These are phyloP conservation scores for Riparia riparia DNA, from an alignment of 2,113 vertebrate genomes.

Conservation along the genomic window DNA sequence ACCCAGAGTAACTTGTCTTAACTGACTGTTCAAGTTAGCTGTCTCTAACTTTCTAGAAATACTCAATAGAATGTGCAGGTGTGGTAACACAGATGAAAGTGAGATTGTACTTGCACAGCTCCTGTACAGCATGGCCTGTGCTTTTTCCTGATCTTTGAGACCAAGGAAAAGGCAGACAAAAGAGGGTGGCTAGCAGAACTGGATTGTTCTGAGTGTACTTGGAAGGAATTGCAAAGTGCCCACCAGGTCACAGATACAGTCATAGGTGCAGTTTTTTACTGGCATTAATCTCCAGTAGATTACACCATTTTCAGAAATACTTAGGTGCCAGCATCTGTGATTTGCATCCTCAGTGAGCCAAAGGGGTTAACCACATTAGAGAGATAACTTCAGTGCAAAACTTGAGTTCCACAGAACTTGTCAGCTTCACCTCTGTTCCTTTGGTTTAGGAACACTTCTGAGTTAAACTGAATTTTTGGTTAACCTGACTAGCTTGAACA, in stretches of 20 bases:
- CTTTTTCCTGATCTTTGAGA: background rate
- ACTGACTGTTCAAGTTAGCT: background rate
- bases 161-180: background rate
- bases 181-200: background rate
- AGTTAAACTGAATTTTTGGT: background rate
- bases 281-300: background rate
- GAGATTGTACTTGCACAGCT: background rate
- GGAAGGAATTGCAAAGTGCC: background rate
- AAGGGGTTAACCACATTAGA: background rate
- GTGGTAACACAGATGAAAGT: background rate
- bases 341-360: background rate
- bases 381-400: background rate
- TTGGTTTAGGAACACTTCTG: background rate
- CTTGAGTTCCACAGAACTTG: background rate
- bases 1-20: background rate
- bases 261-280: background rate
- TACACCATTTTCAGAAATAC: background rate
- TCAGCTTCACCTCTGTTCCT: background rate
- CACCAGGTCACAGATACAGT: background rate
- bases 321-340: background rate
- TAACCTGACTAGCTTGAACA: background rate
- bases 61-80: background rate
- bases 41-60: background rate
- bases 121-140: too few relatives aligned
- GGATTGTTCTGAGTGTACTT: background rate